Percentiles rank a stretch among this genome's conserved stretches.
phyloP scores from a whole-genome alignment of 2,797 vertebrate genomes.

The Rhincodon typus region DNA sequence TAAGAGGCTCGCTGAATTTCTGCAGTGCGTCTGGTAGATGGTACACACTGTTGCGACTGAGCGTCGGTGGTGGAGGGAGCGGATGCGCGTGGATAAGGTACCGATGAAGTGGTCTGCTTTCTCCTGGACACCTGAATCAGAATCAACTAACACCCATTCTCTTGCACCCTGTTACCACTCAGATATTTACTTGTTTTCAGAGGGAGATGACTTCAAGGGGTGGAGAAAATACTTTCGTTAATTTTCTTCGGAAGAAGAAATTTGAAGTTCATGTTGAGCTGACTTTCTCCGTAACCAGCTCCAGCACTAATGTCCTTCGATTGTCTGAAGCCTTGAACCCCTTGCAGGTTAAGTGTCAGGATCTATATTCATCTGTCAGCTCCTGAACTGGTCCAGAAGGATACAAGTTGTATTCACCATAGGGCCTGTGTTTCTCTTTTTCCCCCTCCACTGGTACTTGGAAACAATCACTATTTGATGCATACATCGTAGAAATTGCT shows the following conservation, averaged over 20 bases:
- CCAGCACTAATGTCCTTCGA: not conserved
- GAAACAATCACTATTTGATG: not conserved
- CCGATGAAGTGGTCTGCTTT: too few species aligned
- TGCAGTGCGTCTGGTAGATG: too few species aligned
- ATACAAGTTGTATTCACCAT: too few species aligned
- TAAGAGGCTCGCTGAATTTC: too few species aligned
- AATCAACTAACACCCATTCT: not conserved
- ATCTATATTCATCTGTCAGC: not conserved
- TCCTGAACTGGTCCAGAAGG: not conserved
- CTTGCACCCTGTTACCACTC: not conserved
- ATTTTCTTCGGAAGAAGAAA: not conserved
- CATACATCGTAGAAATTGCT: not conserved
- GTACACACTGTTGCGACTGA: too few species aligned
- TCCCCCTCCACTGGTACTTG: not conserved
- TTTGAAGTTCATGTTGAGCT: not conserved
- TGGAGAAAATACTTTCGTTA: not conserved
- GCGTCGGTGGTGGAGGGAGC: too few species aligned
- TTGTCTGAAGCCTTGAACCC: too few species aligned
- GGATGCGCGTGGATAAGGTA: too few species aligned
- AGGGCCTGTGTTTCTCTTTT: not conserved
- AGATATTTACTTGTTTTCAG: not conserved
- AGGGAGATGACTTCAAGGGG: too few species aligned
- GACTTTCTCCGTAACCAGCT: not conserved
- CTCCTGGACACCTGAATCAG: not conserved
- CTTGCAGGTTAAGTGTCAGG: not conserved